Conservation (phyloP, 2,797 vertebrate species). For the Chloroceryle amazona region DNA sequence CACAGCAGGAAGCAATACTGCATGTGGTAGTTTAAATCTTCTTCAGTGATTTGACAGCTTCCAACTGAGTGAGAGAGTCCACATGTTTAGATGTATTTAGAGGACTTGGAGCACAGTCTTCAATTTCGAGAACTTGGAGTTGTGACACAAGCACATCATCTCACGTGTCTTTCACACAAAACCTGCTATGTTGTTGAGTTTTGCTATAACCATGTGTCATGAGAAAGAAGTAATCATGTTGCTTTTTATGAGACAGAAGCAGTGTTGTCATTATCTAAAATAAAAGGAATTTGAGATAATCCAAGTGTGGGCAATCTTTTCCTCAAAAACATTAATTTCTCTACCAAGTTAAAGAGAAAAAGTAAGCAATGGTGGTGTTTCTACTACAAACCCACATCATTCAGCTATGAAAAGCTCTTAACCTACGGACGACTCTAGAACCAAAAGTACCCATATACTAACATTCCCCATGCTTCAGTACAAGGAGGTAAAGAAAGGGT, state of each 20-base stretch:
- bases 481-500: conserved; percentile 17
- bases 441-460: background rate
- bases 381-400: background rate
- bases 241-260: background rate
- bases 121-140: background rate
- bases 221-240: background rate
- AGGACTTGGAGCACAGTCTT: background rate
- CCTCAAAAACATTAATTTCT: background rate
- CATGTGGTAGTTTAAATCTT: conserved; percentile 23
- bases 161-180: background rate
- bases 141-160: accelerated
- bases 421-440: background rate
- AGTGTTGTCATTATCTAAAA: background rate
- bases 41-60: conserved; percentile 46
- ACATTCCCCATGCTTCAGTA: background rate
- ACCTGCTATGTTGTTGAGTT: background rate
- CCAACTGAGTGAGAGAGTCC: background rate
- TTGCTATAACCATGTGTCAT: background rate
- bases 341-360: background rate
- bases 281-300: background rate
- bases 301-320: background rate
- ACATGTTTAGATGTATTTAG: conserved; percentile 3
- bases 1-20: conserved; percentile 40
- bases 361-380: background rate
- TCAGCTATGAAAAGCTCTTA: background rate